phyloP scores from a whole-genome alignment of 2,113 vertebrate genomes.

The Paramormyrops kingsleyae region DNA sequence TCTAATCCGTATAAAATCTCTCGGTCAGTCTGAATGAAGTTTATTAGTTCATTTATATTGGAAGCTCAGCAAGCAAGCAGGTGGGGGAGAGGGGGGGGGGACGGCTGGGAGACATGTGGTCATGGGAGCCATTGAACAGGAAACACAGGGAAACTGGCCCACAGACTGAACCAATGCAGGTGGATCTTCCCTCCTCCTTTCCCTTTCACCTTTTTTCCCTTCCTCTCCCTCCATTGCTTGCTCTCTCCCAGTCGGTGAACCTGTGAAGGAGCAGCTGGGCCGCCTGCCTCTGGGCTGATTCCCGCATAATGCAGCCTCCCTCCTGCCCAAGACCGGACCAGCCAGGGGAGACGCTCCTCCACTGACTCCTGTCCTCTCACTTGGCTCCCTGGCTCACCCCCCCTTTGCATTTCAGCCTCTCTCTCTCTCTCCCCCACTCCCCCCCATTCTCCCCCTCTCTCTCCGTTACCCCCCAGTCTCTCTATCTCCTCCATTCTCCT shows the following conservation, averaged over 20 bases:
- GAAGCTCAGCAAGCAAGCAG: neutral
- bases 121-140: too few species aligned
- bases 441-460: neutral
- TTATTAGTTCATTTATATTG: conserved; percentile 5
- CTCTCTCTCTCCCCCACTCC: too few species aligned
- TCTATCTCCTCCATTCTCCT: neutral
- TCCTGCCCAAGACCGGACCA: neutral
- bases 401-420: neutral
- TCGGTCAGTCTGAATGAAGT: conserved; percentile 6
- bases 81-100: neutral
- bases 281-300: neutral
- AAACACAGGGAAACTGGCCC: too few species aligned
- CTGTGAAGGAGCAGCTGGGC: neutral
- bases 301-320: neutral
- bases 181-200: neutral
- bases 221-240: neutral
- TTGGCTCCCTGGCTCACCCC: too few species aligned
- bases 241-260: neutral
- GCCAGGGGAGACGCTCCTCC: neutral
- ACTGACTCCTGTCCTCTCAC: neutral
- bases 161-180: neutral
- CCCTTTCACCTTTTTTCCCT: neutral
- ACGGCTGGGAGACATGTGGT: neutral
- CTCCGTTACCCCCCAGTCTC: neutral
- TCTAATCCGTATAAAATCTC: conserved; percentile 11